phyloP scores from a whole-genome alignment of 2,888 invertebrate species.

The Drosophila multiciliata region DNA sequence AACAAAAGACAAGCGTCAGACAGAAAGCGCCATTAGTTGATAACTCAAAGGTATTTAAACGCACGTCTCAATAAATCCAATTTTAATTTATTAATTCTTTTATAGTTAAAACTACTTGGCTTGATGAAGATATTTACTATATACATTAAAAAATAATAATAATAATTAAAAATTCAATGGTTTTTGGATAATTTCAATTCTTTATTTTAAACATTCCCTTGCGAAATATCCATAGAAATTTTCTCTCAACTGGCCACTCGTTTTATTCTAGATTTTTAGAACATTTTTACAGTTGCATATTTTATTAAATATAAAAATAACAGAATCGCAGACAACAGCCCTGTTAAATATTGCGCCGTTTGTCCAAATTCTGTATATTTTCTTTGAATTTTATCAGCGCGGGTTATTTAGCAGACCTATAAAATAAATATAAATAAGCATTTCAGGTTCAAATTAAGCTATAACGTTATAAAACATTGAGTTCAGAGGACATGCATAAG shows the following conservation, averaged over 20 bases:
- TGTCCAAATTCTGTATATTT: not conserved
- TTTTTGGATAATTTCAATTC: conserved; percentile 60
- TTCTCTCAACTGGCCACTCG: not conserved
- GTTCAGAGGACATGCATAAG: conserved; percentile 45
- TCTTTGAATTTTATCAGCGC: not conserved
- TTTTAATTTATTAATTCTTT: not conserved
- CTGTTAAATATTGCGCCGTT: not conserved
- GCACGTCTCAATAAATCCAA: not conserved
- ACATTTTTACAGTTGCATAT: not conserved
- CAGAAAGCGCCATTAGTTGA: conserved; percentile 80
- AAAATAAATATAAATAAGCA: not conserved
- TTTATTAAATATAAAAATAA: not conserved
- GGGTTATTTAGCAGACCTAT: not conserved
- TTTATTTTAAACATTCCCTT: conserved; percentile 49
- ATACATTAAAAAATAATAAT: conserved; percentile 45
- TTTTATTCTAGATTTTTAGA: not conserved
- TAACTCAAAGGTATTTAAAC: conserved; percentile 80
- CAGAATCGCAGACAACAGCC: not conserved
- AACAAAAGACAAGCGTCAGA: conserved; percentile 81
- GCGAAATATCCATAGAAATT: conserved; percentile 40
- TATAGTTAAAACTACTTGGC: conserved; percentile 84
- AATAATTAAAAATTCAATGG: conserved; percentile 54
- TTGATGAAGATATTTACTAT: conserved; percentile 63
- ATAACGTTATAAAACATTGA: conserved; percentile 11
- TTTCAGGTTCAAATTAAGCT: not conserved